Evolutionary conservation across 2,888 invertebrate genomes (phyloP).

Genomic region (Spilarctia lutea): DNA sequence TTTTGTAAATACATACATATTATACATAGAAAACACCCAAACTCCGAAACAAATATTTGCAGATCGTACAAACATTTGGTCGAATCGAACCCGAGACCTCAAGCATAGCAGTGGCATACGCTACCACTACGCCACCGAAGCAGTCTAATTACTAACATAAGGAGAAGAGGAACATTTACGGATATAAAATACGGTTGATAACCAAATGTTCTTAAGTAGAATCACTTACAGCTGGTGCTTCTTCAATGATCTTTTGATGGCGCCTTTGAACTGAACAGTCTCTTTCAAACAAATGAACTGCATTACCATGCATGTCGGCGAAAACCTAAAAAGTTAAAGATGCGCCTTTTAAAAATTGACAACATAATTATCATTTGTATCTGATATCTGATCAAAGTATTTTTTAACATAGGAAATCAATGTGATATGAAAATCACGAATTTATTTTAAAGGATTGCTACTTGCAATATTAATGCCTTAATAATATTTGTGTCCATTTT

Average conservation of each 20-base stretch:
- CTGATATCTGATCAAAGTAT: too few species aligned
- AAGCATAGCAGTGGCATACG: too few species aligned
- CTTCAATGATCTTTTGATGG: slow-evolving; percentile 99
- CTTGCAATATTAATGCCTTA: neutral
- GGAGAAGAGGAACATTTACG: too few species aligned
- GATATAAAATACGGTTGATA: neutral
- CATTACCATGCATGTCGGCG: slow-evolving; percentile 96
- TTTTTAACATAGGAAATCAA: neutral
- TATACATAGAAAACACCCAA: too few species aligned
- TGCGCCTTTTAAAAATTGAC: neutral
- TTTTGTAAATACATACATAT: too few species aligned
- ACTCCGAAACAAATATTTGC: too few species aligned
- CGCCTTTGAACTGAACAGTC: slow-evolving; percentile 99
- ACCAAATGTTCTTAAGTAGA: neutral
- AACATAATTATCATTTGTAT: too few species aligned
- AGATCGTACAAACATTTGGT: too few species aligned
- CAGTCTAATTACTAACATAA: too few species aligned
- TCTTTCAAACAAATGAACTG: slow-evolving; percentile 98
- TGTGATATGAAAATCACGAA: neutral
- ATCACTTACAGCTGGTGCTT: slow-evolving; percentile 96
- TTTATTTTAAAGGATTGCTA: neutral
- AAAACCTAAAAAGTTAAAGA: slow-evolving; percentile 86
- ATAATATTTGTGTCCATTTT: neutral
- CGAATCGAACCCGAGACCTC: too few species aligned
- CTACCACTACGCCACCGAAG: too few species aligned